Conservation (phyloP, 2,797 vertebrate genomes). For the Syngnathus rostellatus region DNA sequence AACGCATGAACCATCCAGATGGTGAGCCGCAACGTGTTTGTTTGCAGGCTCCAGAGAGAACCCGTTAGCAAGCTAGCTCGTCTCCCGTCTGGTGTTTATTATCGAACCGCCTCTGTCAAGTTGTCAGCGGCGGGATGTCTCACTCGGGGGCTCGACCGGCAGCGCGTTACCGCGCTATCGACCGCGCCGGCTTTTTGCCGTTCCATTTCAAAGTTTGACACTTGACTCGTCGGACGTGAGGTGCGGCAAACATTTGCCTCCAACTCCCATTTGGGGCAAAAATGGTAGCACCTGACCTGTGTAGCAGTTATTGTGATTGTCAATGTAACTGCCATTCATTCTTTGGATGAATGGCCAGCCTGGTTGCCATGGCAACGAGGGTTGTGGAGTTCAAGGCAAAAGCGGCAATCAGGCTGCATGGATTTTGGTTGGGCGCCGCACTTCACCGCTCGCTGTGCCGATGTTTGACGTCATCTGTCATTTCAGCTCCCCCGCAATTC, state of each 20-base stretch:
- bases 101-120: constrained; percentile 31
- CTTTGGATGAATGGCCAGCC: constrained; percentile 69
- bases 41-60: not conserved
- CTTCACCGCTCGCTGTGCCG: not conserved
- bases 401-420: constrained; percentile 57
- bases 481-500: constrained; percentile 92
- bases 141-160: constrained; percentile 10
- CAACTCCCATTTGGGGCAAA: constrained; percentile 2
- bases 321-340: constrained; percentile 69
- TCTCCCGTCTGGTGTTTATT: constrained; percentile 9
- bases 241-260: not conserved
- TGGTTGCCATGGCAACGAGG: constrained; percentile 52
- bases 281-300: too few relatives aligned
- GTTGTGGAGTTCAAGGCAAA: constrained; percentile 38
- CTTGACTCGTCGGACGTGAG: not conserved
- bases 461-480: constrained; percentile 11
- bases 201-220: constrained; percentile 16
- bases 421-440: constrained; percentile 31
- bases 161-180: constrained; percentile 9
- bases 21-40: not conserved
- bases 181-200: constrained; percentile 29
- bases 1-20: not conserved
- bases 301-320: constrained; percentile 28
- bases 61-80: not conserved
- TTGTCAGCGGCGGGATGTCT: constrained; percentile 38